These are phyloP conservation scores for Hydrochoerus hydrochaeris DNA, from an alignment of 2,113 vertebrate genomes.

Conservation along the genomic window DNA sequence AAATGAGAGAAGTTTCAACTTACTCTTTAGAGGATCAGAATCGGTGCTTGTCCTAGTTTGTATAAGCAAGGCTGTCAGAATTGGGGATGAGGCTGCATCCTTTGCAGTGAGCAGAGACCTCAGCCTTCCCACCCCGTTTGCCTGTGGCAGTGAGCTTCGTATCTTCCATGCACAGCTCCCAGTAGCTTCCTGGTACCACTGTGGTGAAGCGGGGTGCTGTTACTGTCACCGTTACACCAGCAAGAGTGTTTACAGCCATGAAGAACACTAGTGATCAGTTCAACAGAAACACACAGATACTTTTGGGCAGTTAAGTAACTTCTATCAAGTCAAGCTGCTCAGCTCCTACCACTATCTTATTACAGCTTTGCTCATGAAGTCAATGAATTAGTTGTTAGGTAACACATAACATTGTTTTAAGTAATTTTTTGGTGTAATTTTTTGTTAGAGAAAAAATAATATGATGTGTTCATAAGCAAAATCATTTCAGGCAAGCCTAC, in stretches of 20 bases:
- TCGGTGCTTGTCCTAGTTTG: not conserved
- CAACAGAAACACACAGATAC: not conserved
- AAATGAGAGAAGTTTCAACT: not conserved
- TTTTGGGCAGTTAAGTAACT: not conserved
- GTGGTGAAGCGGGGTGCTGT: not conserved
- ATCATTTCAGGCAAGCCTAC: not conserved
- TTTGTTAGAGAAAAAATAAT: not conserved
- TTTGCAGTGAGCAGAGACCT: fast-evolving
- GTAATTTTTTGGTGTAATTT: not conserved
- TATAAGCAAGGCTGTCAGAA: not conserved
- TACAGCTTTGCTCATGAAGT: not conserved
- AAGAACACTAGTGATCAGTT: not conserved
- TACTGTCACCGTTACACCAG: not conserved
- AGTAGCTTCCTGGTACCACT: not conserved
- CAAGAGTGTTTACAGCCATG: not conserved
- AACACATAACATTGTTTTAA: not conserved
- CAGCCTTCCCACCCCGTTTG: not conserved
- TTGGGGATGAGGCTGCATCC: not conserved
- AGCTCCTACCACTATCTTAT: not conserved
- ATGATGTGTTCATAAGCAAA: not conserved
- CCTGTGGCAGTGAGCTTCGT: not conserved
- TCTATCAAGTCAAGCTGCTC: not conserved
- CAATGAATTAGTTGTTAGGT: not conserved
- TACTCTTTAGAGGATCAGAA: not conserved
- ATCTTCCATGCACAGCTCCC: not conserved